Base-by-base conservation (phyloP, 2,797 vertebrate species). In the Mionectes olivaceus region DNA sequence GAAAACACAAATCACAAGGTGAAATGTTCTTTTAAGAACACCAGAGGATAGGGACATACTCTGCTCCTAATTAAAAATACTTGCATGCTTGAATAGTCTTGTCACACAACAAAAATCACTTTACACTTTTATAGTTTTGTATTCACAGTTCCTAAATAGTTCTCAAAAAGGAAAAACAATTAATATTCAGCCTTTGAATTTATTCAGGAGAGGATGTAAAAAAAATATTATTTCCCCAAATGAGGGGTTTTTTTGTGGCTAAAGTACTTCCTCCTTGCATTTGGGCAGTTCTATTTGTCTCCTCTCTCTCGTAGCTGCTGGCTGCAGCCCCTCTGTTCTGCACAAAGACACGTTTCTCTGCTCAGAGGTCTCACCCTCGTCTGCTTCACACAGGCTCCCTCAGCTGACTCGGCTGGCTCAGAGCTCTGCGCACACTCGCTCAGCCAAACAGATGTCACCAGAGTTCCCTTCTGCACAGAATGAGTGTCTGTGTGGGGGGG, bases 371-470 rank as follows among this genome's bases (percentile, higher is more conserved):
- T 93, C 69, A 30, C 37, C 64, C 87, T 90, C 77, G 5, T 3
- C 70, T 43, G 92, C 83, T 44, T 14, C 23, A 0, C 74, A 5
- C 43, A 12, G 74, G 55, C 83, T 92, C 77, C 77, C 77, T 41
- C 46, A 23, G 93, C 91, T 28, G 84, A 14, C 87, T 55, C 2
- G 21, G 75, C 52, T 83, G 84, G 93, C 82, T 13, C 64, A 1
- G 17, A 28, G 41, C 27, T 80, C 84, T 25, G 82, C 5, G 3
- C 61, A 19, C 7, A 23, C 69, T 59, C 39, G 2, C 90, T 57
- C 57, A 24, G 73, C 73, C 15, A 49, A 88, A 30, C 90, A 86
- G 91, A 91, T 93, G 94, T 74, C 94, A 95, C 73, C 94, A 93
- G 77, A 82, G 91, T 67, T 87, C 88, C 84, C 80, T 91, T 69